Evolutionary conservation across 2,888 invertebrate species (phyloP).

Genomic region (Oasisia sp.): DNA sequence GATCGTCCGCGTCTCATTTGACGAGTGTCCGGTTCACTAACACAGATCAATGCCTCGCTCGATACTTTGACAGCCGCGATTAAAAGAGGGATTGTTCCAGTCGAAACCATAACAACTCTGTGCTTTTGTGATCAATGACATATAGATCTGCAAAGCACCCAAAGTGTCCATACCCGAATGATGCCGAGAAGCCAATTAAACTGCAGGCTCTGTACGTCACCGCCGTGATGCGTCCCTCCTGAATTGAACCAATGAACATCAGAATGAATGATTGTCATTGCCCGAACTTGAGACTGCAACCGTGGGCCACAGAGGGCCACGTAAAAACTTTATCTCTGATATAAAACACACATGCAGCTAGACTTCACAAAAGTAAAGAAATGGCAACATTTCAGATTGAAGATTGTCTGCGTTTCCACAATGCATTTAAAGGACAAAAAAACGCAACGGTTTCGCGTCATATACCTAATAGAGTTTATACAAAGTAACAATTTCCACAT

Average conservation of each 20-base stretch:
- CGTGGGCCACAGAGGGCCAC: not conserved
- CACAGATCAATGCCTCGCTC: not conserved
- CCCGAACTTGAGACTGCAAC: not conserved
- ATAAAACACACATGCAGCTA: not conserved
- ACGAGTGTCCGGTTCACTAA: not conserved
- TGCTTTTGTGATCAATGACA: not conserved
- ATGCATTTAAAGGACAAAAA: not conserved
- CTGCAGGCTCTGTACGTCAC: not conserved
- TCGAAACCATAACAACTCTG: not conserved
- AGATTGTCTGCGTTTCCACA: not conserved
- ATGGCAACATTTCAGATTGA: not conserved
- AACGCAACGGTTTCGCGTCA: too few species aligned
- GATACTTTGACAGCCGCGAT: not conserved
- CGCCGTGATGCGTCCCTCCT: not conserved
- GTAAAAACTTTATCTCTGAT: not conserved
- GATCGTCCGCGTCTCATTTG: not conserved
- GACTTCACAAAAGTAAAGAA: not conserved
- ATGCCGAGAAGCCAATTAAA: not conserved
- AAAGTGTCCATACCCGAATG: not conserved
- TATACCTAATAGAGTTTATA: too few species aligned
- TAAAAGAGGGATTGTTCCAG: not conserved
- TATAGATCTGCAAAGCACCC: not conserved
- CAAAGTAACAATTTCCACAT: too few species aligned
- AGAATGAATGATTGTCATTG: not conserved
- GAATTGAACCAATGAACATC: constrained; percentile 10